These are phyloP conservation scores for Sinhomidia bicolor DNA, from an alignment of 2,888 invertebrate species.

Conservation along the genomic window DNA sequence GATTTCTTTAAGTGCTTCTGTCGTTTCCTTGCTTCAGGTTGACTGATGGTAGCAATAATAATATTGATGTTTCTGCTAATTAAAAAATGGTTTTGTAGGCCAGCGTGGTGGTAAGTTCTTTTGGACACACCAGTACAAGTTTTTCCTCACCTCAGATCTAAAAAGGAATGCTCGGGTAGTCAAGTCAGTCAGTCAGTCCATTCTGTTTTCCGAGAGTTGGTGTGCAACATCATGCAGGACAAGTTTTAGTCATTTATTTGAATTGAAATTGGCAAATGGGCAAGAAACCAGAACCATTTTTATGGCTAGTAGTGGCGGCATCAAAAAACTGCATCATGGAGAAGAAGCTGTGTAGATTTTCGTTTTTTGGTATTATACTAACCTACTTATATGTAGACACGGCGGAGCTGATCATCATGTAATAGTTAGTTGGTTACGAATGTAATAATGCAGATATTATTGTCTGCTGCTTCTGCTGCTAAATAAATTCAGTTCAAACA, in stretches of 20 bases:
- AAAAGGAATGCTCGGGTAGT: too few species aligned
- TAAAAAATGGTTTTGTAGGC: constrained; percentile 27
- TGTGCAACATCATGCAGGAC: too few species aligned
- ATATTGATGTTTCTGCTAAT: background rate
- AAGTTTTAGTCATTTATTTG: too few species aligned
- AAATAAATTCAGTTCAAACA: background rate
- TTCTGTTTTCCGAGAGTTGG: too few species aligned
- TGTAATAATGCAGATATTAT: background rate
- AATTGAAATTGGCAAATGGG: too few species aligned
- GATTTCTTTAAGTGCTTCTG: too few species aligned
- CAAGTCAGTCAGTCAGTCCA: too few species aligned
- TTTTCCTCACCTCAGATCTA: background rate
- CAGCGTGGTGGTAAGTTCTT: background rate
- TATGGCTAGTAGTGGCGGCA: too few species aligned
- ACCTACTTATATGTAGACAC: background rate
- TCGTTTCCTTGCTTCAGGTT: background rate
- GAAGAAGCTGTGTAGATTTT: background rate
- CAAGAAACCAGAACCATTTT: too few species aligned
- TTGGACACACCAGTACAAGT: background rate
- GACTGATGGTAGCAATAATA: background rate
- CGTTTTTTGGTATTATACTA: background rate
- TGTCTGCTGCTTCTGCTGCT: too few species aligned
- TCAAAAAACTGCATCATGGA: background rate
- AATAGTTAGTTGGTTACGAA: background rate
- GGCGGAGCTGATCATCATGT: background rate